A percentile compares a stretch with the other conserved stretches of the same genome.
phyloP scores from a whole-genome alignment of 2,113 vertebrate genomes.

The Bos javanicus region DNA sequence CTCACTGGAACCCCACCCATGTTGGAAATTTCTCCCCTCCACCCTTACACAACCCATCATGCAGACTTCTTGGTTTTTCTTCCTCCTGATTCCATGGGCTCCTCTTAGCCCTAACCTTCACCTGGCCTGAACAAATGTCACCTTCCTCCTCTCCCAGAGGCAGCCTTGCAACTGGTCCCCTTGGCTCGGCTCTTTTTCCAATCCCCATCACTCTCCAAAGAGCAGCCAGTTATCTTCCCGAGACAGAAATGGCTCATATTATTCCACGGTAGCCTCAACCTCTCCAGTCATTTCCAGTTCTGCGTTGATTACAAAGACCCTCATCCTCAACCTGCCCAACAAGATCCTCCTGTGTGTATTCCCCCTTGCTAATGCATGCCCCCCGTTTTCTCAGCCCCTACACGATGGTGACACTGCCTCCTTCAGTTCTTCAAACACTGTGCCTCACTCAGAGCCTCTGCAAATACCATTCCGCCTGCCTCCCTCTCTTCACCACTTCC shows the following conservation, averaged over 20 bases:
- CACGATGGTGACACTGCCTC: rapidly evolving
- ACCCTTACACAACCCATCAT: not conserved
- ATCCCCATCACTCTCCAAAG: not conserved
- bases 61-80: not conserved
- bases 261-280: too few species aligned
- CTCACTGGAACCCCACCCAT: not conserved
- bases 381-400: not conserved
- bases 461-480: not conserved
- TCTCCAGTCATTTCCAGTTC: not conserved
- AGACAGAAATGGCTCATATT: not conserved
- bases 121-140: not conserved
- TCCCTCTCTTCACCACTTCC: not conserved
- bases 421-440: not conserved
- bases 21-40: not conserved
- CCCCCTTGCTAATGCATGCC: not conserved
- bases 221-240: not conserved
- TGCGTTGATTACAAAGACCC: not conserved
- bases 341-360: not conserved
- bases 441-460: not conserved
- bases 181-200: not conserved
- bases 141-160: not conserved
- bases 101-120: not conserved
- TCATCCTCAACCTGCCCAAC: not conserved
- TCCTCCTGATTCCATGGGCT: not conserved
- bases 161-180: not conserved